Evolutionary conservation across 53 echinoderm and acorn worm species (phyloP).

Genomic region (Patiria pectinifera): DNA sequence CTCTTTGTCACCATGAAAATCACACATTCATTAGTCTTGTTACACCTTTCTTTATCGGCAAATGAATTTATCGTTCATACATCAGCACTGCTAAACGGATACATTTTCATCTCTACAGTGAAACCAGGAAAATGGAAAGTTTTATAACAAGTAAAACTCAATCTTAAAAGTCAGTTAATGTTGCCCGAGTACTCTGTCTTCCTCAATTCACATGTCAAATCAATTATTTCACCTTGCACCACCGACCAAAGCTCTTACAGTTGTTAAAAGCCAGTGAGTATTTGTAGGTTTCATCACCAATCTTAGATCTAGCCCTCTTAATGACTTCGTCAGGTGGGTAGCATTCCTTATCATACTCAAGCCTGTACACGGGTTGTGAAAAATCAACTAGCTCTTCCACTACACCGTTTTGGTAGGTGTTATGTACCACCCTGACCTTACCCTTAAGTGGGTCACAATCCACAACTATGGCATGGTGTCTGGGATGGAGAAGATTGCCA

Average conservation of each 20-base stretch:
- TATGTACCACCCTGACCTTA: constrained; percentile 65
- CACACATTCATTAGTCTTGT: no score
- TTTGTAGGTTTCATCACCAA: constrained; percentile 39
- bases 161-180: no score
- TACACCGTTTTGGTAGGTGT: constrained; percentile 61
- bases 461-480: constrained; percentile 8
- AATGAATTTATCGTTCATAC: no score
- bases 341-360: constrained; percentile 28
- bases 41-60: no score
- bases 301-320: constrained; percentile 39
- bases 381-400: constrained; percentile 65
- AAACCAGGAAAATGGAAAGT: no score
- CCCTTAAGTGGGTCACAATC: constrained; percentile 12
- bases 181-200: no score
- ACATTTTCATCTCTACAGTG: no score
- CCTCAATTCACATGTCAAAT: no score
- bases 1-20: no score
- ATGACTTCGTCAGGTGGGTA: constrained; percentile 35
- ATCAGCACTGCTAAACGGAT: no score
- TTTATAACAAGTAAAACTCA: no score
- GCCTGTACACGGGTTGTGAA: constrained; percentile 38
- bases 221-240: constrained; percentile 49
- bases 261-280: constrained; percentile 48
- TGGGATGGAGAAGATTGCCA: constrained; percentile 16
- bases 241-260: constrained; percentile 53